Evolutionary conservation across 2,888 invertebrate species (phyloP), one percentile per base, ranked within the genome.

Genomic region (Pristionchus fissidentatus): DNA sequence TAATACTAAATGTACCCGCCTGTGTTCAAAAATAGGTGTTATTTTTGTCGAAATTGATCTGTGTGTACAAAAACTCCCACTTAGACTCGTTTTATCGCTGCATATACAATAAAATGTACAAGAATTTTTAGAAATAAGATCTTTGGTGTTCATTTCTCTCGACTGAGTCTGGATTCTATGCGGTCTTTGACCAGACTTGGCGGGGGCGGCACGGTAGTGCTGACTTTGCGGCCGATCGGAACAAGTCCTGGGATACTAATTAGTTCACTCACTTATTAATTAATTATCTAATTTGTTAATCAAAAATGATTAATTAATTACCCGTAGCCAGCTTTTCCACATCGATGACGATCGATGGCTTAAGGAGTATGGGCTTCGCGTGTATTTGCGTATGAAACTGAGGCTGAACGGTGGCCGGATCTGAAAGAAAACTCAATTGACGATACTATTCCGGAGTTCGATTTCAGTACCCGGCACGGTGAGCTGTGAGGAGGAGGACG

Each of bases 341-440:
- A 29, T 75, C 49, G 22, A 75, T 75, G 22, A 75, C 75, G 49
- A 75, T 75, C 4, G 75, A 29, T 43, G 75, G 75, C 3, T 46
- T 43, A 5, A 29, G 62, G 5, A 62, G 10, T 5, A 32, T 29
- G 5, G 62, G 62, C 4, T 26, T 55, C n/a, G 55, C 22, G n/a
- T 57, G n/a, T 57, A n/a, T n/a, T n/a, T n/a, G n/a, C n/a, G n/a
- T n/a, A n/a, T n/a, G 49, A 49, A 49, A 49, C 49, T 10, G 10
- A 10, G 10, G 10, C 49, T 10, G 49, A 15, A 49, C 49, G 19
- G 19, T 49, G 49, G 49, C 13, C 10, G 19, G 13, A 19, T 10
- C 49, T 49, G 49, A 10, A 49, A 49, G 19, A 15, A 49, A 15
- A 19, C 19, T 49, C 49, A 19, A 49, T 49, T 49, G 19, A 15